Base-by-base conservation (phyloP, 2,797 vertebrate genomes). In the Podargus strigoides region DNA sequence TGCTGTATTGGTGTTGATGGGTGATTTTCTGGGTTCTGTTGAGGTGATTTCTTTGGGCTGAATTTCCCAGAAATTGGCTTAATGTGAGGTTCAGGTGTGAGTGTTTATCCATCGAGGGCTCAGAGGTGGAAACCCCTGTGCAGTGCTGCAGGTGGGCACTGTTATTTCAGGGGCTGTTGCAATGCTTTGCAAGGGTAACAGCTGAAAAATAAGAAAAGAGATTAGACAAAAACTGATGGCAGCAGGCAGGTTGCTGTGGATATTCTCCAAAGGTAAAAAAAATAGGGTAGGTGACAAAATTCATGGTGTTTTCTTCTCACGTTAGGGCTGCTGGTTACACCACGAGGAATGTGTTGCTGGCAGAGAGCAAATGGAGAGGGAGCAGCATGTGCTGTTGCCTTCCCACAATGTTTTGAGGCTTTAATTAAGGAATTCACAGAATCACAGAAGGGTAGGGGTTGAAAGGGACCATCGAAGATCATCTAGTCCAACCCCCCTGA, bases 111-210 rank as follows among this genome's bases (percentile, higher is more conserved):
- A 9, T 15, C 2, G 27, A 62, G 47, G 62, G 7, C 34, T 66
- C 1, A 0, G 68, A 24, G 53, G 17, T 47, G 64, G 64, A 41
- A 87, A 50, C 30, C n/a, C 28, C 34, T 1, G 0, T 1, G 13
- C 36, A 3, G 26, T 15, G 7, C 64, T 17, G 22, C 42, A 79
- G 47, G 42, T 12, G 41, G 34, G 4, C 7, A 0, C 49, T 41
- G 23, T 41, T 39, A 0, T 32, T 55, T 39, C 47, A 34, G 30
- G 34, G 49, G 5, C 36, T 60, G 68, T 28, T 62, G 32, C 47
- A 22, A 22, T 10, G 46, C 53, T 87, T 49, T 60, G 66, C 50
- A 42, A 70, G 23, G 22, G 28, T 49, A 60, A 67, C 27, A 50
- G 62, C 27, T 49, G n/a, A 30, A 23, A 87, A 44, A 49, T n/a